These are phyloP conservation scores for Hyperoodon ampullatus DNA, from an alignment of 2,113 vertebrate genomes.

Conservation along the genomic window DNA sequence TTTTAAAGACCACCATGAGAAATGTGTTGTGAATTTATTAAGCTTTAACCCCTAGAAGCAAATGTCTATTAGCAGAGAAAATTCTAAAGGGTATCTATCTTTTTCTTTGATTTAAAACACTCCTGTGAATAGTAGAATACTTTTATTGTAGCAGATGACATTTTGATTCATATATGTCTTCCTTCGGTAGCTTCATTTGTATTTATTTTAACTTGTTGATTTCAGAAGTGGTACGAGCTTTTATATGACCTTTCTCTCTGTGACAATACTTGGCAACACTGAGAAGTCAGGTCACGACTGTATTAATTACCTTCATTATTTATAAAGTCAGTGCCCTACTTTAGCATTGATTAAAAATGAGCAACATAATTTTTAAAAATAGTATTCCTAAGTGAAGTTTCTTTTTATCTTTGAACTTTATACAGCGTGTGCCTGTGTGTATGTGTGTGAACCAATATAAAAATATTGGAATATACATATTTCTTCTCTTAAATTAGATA, in stretches of 20 bases:
- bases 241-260: neutral
- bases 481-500: neutral
- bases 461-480: neutral
- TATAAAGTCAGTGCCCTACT: neutral
- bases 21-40: neutral
- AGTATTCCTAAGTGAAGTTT: neutral
- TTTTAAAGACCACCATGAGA: neutral
- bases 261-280: neutral
- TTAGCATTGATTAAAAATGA: neutral
- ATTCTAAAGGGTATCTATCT: neutral
- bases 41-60: neutral
- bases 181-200: neutral
- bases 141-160: neutral
- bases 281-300: neutral
- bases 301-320: conserved; percentile 45
- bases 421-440: neutral
- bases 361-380: neutral
- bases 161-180: conserved; percentile 49
- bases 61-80: neutral
- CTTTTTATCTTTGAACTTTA: neutral
- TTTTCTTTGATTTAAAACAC: neutral
- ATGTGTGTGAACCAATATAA: neutral
- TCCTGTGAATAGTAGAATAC: neutral
- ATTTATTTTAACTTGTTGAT: conserved; percentile 44
- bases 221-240: neutral